Percentiles rank a stretch among this genome's conserved stretches.
Evolutionary conservation across 1,140 invertebrate species (phyloP).

Genomic region (Heliconius eleuchia): DNA sequence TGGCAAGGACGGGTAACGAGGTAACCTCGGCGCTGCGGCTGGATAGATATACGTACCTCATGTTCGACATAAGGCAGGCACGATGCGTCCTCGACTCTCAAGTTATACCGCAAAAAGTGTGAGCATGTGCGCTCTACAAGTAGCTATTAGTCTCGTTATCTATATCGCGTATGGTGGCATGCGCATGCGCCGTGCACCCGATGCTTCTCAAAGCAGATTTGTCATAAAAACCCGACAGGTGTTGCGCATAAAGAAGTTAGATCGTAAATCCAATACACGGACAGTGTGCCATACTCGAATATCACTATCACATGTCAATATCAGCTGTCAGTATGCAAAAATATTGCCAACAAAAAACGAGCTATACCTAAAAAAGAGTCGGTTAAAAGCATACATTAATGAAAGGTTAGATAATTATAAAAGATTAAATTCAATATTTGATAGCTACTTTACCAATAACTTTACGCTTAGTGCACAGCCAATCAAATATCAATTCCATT

Average conservation of each 20-base stretch:
- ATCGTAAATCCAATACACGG: conserved; percentile 35
- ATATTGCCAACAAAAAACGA: neutral
- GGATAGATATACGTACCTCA: conserved; percentile 51
- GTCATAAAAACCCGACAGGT: conserved; percentile 62
- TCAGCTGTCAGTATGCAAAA: conserved; percentile 37
- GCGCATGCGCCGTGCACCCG: conserved; percentile 54
- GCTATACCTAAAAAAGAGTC: neutral
- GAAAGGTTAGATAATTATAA: neutral
- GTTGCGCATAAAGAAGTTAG: conserved; percentile 44
- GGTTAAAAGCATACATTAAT: neutral
- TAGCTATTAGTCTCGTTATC: conserved; percentile 57
- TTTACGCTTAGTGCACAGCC: conserved; percentile 35
- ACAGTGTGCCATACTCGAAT: conserved; percentile 35
- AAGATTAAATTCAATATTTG: conserved; percentile 25
- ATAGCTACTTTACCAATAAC: conserved; percentile 38
- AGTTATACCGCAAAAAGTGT: conserved; percentile 35
- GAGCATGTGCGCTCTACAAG: conserved; percentile 30
- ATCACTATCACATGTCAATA: conserved; percentile 62
- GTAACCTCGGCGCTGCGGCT: conserved; percentile 60
- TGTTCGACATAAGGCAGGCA: conserved; percentile 56
- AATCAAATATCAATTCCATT: conserved; percentile 46
- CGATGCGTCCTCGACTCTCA: conserved; percentile 18
- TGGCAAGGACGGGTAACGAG: conserved; percentile 55
- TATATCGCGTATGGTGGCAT: conserved; percentile 55
- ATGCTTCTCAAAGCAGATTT: conserved; percentile 57